Evolutionary conservation across 2,113 vertebrate species (phyloP).

Genomic region (Enhydra lutris): DNA sequence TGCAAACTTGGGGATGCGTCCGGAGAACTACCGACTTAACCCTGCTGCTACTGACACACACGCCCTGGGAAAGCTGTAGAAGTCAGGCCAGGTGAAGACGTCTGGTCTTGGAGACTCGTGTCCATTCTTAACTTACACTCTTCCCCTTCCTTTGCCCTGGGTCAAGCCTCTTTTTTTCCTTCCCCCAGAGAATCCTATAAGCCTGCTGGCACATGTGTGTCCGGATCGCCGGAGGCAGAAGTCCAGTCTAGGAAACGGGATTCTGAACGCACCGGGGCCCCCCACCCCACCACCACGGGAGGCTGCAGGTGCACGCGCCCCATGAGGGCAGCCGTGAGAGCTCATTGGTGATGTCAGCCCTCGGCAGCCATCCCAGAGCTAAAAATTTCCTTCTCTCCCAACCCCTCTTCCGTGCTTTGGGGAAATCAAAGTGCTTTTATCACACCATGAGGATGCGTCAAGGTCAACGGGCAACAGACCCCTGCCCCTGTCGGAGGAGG

Average conservation of each 20-base stretch:
- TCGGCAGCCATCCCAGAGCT: background rate
- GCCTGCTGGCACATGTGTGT: background rate
- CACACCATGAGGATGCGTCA: background rate
- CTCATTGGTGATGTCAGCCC: fast-evolving
- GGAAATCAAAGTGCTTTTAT: background rate
- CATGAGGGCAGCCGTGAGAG: fast-evolving
- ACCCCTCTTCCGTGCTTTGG: fast-evolving
- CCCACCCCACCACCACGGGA: background rate
- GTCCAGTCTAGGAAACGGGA: background rate
- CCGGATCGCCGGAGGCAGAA: fast-evolving
- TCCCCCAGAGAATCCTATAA: background rate
- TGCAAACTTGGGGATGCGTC: background rate
- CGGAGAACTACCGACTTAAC: background rate
- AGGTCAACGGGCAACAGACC: background rate
- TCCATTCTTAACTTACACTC: background rate
- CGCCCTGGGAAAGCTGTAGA: background rate
- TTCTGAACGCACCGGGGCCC: fast-evolving
- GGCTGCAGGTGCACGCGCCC: background rate
- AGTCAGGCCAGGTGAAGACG: background rate
- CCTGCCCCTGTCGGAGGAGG: fast-evolving
- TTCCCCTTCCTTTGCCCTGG: background rate
- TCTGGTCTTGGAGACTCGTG: background rate
- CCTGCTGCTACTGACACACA: background rate
- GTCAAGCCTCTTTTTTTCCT: background rate
- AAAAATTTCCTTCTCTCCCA: fast-evolving